phyloP scores from a whole-genome alignment of 2,113 vertebrate species.

The Phyllostomus discolor region DNA sequence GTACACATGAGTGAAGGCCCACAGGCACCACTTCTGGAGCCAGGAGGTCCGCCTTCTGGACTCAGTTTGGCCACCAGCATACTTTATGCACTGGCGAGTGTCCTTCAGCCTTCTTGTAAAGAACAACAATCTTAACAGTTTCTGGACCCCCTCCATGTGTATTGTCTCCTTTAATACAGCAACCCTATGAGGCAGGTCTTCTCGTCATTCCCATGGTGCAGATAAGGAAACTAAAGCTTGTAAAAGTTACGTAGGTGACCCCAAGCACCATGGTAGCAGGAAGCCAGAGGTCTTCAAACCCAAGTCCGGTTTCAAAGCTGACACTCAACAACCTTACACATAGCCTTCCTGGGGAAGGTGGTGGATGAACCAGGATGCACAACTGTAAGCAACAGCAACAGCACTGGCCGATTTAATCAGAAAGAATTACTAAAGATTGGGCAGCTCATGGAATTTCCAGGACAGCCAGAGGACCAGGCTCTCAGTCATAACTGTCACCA shows the following conservation, averaged over 20 bases:
- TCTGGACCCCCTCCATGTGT: neutral
- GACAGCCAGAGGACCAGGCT: neutral
- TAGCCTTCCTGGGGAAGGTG: neutral
- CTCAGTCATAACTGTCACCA: neutral
- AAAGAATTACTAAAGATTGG: neutral
- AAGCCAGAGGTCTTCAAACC: neutral
- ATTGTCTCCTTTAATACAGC: neutral
- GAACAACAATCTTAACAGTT: neutral
- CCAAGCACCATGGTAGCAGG: neutral
- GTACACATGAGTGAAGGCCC: neutral
- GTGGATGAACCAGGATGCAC: accelerated
- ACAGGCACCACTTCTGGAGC: neutral
- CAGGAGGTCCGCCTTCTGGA: neutral
- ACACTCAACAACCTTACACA: neutral
- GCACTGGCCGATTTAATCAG: neutral
- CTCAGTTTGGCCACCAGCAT: neutral
- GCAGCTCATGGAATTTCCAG: neutral
- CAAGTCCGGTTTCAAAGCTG: neutral
- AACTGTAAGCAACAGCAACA: neutral
- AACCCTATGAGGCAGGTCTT: neutral
- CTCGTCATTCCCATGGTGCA: neutral
- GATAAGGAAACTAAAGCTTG: neutral
- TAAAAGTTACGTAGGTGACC: neutral
- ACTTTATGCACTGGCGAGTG: neutral
- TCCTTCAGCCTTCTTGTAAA: neutral